These are phyloP conservation scores for Mobula birostris DNA, from an alignment of 2,113 vertebrate species.

Conservation along the genomic window DNA sequence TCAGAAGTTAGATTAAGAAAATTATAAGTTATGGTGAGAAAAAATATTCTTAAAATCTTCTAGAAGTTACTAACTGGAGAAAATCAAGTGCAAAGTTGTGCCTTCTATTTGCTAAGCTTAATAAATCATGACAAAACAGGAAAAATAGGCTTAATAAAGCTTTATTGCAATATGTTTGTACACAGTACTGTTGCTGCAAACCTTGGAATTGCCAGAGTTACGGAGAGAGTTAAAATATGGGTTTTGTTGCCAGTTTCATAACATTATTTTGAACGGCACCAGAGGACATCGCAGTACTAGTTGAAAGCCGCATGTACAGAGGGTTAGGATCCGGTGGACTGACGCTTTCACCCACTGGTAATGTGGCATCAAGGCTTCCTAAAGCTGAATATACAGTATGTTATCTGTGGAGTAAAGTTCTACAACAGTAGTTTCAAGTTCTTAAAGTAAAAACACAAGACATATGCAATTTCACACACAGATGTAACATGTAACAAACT, in stretches of 20 bases:
- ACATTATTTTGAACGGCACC: slow-evolving; percentile 56
- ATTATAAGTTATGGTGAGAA: not conserved
- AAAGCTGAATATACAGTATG: slow-evolving; percentile 46
- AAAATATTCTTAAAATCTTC: not conserved
- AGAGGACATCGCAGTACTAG: slow-evolving; percentile 39
- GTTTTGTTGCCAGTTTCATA: slow-evolving; percentile 53
- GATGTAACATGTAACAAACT: slow-evolving; percentile 49
- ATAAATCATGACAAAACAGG: not conserved
- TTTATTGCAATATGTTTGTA: slow-evolving; percentile 66
- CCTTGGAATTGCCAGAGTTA: slow-evolving; percentile 52
- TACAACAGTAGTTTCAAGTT: slow-evolving; percentile 53
- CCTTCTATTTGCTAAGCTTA: not conserved
- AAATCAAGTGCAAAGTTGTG: not conserved
- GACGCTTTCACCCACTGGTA: slow-evolving; percentile 40
- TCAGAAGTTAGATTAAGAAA: not conserved
- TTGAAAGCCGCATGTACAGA: slow-evolving; percentile 36
- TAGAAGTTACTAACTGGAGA: not conserved
- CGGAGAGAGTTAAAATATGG: slow-evolving; percentile 51
- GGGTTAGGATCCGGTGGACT: slow-evolving; percentile 11
- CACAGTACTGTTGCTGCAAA: slow-evolving; percentile 58
- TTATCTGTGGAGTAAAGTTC: slow-evolving; percentile 46
- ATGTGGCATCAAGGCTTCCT: slow-evolving; percentile 53
- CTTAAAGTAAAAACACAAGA: slow-evolving; percentile 49
- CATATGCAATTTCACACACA: slow-evolving; percentile 51
- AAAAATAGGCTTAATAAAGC: slow-evolving; percentile 50